phyloP scores from a whole-genome alignment of 2,113 vertebrate genomes.

The Pelmatolapia mariae region DNA sequence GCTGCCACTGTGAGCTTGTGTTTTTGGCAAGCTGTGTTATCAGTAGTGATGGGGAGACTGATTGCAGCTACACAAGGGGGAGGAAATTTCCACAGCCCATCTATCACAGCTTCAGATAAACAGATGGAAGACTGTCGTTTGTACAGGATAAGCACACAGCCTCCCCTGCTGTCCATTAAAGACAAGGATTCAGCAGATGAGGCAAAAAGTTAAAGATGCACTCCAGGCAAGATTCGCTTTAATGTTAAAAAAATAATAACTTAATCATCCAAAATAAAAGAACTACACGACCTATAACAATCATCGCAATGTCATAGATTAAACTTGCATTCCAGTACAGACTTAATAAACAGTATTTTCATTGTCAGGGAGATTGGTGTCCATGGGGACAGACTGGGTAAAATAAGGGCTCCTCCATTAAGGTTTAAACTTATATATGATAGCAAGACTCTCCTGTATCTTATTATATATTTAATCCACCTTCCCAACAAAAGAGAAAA shows the following conservation, averaged over 20 bases:
- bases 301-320: neutral
- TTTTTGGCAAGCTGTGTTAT: conserved; percentile 60
- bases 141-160: neutral
- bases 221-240: neutral
- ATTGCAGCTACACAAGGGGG: conserved; percentile 47
- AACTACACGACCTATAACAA: neutral
- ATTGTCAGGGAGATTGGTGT: neutral
- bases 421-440: neutral
- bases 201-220: neutral
- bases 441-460: neutral
- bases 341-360: neutral
- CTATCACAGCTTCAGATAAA: conserved; percentile 58
- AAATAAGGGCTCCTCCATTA: neutral
- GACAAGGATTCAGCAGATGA: neutral
- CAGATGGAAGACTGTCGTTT: conserved; percentile 48
- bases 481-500: neutral
- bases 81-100: conserved; percentile 57
- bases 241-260: neutral
- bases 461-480: neutral
- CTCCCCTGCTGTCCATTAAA: conserved; percentile 37
- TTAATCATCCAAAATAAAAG: neutral
- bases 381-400: neutral
- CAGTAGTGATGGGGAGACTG: conserved; percentile 58
- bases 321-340: neutral
- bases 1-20: conserved; percentile 48